A percentile compares a stretch with the other conserved stretches of the same genome.
Evolutionary conservation across 2,888 invertebrate genomes (phyloP).

Genomic region (Hypsopygia costalis): DNA sequence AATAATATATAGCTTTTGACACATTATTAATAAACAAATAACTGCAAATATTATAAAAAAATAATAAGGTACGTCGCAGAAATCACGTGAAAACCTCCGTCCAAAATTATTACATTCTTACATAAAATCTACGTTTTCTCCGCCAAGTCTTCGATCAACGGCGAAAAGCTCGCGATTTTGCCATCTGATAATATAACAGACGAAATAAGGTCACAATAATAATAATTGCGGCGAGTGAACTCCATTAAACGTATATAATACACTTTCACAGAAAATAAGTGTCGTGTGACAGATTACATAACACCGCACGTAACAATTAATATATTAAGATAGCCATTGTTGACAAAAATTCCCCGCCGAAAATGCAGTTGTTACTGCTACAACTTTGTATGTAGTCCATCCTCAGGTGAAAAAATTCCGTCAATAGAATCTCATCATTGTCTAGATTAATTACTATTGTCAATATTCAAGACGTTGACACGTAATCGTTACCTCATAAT

Average conservation of each 20-base stretch:
- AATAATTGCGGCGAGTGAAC: conserved; percentile 41
- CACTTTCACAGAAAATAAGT: conserved; percentile 53
- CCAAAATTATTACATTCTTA: conserved; percentile 25
- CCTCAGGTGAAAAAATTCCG: conserved; percentile 38
- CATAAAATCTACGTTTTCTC: conserved; percentile 25
- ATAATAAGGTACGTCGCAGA: conserved; percentile 28
- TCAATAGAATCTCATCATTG: conserved; percentile 51
- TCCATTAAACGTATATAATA: conserved; percentile 28
- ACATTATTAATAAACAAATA: conserved; percentile 15
- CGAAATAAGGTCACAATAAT: conserved; percentile 25
- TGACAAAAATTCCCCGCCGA: conserved; percentile 19
- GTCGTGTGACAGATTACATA: conserved; percentile 54
- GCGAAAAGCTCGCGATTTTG: conserved; percentile 30
- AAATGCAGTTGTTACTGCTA: conserved; percentile 12
- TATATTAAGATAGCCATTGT: conserved; percentile 40
- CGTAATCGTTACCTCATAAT: conserved; percentile 45
- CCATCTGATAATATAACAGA: conserved; percentile 26
- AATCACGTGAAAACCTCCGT: conserved; percentile 49
- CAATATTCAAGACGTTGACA: conserved; percentile 55
- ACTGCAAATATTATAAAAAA: conserved; percentile 10
- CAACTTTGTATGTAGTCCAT: conserved; percentile 14
- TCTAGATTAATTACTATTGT: conserved; percentile 62
- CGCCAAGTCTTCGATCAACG: conserved; percentile 24
- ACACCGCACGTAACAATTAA: conserved; percentile 39
- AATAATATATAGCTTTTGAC: conserved; percentile 11